Evolutionary conservation across 2,797 vertebrate genomes (phyloP).

Genomic region (Eurystomus glaucurus): DNA sequence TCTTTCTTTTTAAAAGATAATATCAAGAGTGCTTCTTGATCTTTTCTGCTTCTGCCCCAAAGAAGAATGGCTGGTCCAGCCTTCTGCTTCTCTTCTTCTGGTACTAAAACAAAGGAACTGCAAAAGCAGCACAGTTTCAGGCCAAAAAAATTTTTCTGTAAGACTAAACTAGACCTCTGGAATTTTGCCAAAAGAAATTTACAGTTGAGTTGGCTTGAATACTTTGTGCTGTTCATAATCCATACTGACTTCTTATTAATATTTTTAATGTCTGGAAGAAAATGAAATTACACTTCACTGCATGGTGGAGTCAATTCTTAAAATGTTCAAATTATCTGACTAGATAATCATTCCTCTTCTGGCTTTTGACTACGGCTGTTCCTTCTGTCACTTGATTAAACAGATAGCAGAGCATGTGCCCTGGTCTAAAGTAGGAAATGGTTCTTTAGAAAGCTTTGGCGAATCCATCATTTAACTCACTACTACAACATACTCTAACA

Average conservation of each 20-base stretch:
- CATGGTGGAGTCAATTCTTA: background rate
- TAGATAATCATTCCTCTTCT: background rate
- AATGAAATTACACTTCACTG: background rate
- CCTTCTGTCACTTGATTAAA: slow-evolving; percentile 30
- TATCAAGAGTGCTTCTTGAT: background rate
- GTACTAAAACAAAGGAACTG: background rate
- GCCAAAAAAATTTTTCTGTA: background rate
- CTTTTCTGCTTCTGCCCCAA: background rate
- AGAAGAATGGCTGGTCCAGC: background rate
- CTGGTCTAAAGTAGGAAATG: slow-evolving; percentile 3
- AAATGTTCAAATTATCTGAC: slow-evolving; percentile 14
- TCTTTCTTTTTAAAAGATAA: background rate
- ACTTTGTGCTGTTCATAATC: slow-evolving; percentile 11
- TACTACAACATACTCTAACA: background rate
- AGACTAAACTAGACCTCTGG: slow-evolving; percentile 11
- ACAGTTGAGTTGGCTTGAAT: background rate
- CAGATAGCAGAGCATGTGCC: background rate
- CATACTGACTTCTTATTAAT: background rate
- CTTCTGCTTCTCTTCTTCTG: slow-evolving; percentile 1
- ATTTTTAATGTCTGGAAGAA: slow-evolving; percentile 33
- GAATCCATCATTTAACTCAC: slow-evolving; percentile 15
- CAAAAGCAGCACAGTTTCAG: background rate
- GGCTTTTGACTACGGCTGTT: background rate
- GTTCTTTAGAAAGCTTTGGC: slow-evolving; percentile 5
- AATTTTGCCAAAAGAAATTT: slow-evolving; percentile 10